Base-by-base conservation (phyloP, 2,113 vertebrate genomes). In the Crotalus tigris region DNA sequence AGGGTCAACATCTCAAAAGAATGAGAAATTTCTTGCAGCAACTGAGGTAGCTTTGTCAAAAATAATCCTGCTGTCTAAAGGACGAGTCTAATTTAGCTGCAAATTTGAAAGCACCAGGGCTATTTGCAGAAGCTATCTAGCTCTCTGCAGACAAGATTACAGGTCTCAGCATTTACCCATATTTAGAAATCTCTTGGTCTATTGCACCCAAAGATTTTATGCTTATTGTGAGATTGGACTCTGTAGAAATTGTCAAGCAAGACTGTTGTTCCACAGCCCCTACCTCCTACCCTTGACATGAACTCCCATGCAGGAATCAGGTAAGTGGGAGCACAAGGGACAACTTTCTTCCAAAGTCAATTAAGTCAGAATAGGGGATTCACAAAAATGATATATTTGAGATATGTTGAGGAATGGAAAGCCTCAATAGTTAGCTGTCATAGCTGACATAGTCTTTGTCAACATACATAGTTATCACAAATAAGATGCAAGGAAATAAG, bases 1-100 rank as follows among this genome's bases (percentile, higher is more conserved):
- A 75, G 93, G 89, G 87, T 91, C 90, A 92, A 19, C 39, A 15
- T 85, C 91, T 57, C 87, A 13, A 9, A 29, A 95, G 91, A 90
- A 24, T 23, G 5, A 46, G 87, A 54, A 23, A 10, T 54, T 58
- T 54, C 86, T 13, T 54, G 75, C 23, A 44, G 17, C 53, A 91
- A 15, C 92, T 44, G 8, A 53, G 81, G 55, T 13, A 21, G 15
- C 13, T 46, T 46, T 44, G 29, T n/a, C 33, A 91, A 0, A 91
- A 93, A 87, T 75, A 93, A 91, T 69, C 23, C 23, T 3, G 24
- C 26, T 44, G 15, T 69, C 58, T 49, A 9, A n/a, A 29, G 4
- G 51, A 92, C 54, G 39, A 85, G 33, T 21, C 7, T 23, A 33
- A 13, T 55, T 64, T 81, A 90, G 44, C 11, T 64, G 54, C 53